phyloP scores from a whole-genome alignment of 1,140 invertebrate genomes.

The Antheraea mylitta region DNA sequence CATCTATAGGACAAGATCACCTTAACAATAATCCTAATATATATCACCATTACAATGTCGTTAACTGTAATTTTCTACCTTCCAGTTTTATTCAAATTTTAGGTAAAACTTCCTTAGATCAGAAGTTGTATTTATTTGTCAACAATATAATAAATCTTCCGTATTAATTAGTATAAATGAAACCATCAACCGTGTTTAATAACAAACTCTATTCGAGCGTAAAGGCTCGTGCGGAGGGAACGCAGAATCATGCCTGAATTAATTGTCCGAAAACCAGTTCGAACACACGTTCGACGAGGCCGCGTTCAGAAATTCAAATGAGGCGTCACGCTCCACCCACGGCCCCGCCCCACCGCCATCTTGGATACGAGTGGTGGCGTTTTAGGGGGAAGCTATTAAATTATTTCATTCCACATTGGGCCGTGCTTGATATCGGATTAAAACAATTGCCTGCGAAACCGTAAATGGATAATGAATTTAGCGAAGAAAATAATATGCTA shows the following conservation, averaged over 20 bases:
- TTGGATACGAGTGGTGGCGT: constrained; percentile 53
- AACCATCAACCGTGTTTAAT: neutral
- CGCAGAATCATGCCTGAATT: constrained; percentile 66
- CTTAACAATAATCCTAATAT: too few species aligned
- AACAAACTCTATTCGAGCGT: constrained; percentile 21
- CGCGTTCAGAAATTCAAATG: constrained; percentile 76
- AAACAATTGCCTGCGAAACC: constrained; percentile 75
- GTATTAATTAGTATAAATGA: neutral
- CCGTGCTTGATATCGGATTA: constrained; percentile 71
- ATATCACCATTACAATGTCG: too few species aligned
- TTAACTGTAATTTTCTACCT: too few species aligned
- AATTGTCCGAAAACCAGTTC: constrained; percentile 75
- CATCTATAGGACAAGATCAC: too few species aligned
- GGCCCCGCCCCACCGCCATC: constrained; percentile 70
- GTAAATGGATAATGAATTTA: constrained; percentile 77
- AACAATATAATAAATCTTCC: neutral
- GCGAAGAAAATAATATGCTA: constrained; percentile 70
- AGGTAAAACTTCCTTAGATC: too few species aligned
- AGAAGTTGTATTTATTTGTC: too few species aligned
- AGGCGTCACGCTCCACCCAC: constrained; percentile 70
- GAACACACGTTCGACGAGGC: constrained; percentile 73
- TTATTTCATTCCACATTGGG: constrained; percentile 76
- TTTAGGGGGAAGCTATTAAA: constrained; percentile 62
- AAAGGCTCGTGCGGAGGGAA: constrained; percentile 40
- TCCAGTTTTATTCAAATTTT: too few species aligned